Evolutionary conservation across 2,797 vertebrate genomes (phyloP).

Genomic region (Hoplostethus atlanticus): DNA sequence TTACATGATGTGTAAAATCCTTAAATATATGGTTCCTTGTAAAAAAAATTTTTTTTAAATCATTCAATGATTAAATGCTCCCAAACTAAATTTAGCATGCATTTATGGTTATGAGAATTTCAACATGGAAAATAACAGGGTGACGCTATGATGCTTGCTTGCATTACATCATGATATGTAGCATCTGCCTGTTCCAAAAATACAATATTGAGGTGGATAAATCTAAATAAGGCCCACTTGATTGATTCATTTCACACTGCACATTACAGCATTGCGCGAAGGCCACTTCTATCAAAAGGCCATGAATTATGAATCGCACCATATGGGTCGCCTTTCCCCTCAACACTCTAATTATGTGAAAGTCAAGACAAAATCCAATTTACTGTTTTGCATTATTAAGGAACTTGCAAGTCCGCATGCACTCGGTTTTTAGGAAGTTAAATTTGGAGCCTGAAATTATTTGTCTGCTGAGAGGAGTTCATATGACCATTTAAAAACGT

Average conservation of each 20-base stretch:
- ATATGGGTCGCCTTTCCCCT: constrained; percentile 57
- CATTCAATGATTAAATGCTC: not conserved
- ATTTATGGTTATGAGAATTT: not conserved
- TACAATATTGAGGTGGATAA: constrained; percentile 13
- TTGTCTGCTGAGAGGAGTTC: not conserved
- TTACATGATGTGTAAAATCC: constrained; percentile 5
- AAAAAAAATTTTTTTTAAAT: not conserved
- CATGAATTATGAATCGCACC: constrained; percentile 71
- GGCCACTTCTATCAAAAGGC: constrained; percentile 66
- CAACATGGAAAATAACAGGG: not conserved
- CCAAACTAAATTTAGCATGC: not conserved
- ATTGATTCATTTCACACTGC: constrained; percentile 46
- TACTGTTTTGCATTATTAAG: constrained; percentile 72
- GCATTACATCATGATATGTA: not conserved
- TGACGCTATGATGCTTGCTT: not conserved
- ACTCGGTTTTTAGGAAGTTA: constrained; percentile 17
- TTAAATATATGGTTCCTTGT: not conserved
- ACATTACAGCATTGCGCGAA: constrained; percentile 51
- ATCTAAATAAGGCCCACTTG: constrained; percentile 20
- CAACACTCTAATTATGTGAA: constrained; percentile 63
- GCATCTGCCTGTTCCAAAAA: constrained; percentile 24
- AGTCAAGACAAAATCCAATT: constrained; percentile 74
- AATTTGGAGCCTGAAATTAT: constrained; percentile 1
- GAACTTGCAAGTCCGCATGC: not conserved
- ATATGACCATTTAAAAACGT: not conserved